Percentiles rank a stretch among this genome's conserved stretches.
phyloP scores from a whole-genome alignment of 2,888 invertebrate genomes.

The Drosophila gaucha region DNA sequence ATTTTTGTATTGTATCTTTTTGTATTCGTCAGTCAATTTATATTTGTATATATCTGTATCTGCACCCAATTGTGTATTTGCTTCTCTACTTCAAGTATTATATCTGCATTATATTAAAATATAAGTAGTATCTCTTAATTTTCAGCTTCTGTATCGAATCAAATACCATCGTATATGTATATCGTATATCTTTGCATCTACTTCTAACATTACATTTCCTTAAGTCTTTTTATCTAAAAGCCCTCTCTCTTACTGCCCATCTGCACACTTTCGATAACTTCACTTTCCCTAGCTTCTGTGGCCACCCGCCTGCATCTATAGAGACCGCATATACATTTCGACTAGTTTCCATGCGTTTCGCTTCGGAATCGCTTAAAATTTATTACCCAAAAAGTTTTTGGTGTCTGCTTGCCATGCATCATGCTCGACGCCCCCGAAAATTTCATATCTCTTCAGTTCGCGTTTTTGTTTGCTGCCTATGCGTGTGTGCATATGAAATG shows the following conservation, averaged over 20 bases:
- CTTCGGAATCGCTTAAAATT: slow-evolving; percentile 73
- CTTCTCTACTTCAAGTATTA: too few relatives aligned
- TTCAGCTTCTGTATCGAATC: too few relatives aligned
- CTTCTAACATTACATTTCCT: background rate
- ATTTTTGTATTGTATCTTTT: too few relatives aligned
- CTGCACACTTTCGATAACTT: background rate
- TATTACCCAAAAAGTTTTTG: slow-evolving; percentile 72
- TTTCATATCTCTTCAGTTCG: slow-evolving; percentile 52
- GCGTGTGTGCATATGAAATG: slow-evolving; percentile 76
- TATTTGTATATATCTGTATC: too few relatives aligned
- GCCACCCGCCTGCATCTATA: slow-evolving; percentile 24
- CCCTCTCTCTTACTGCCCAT: background rate
- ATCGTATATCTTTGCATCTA: background rate
- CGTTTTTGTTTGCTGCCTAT: slow-evolving; percentile 41
- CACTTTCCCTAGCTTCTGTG: background rate
- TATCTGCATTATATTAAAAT: too few relatives aligned
- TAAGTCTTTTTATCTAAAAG: too few relatives aligned
- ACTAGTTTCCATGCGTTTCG: slow-evolving; percentile 46
- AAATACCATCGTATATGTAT: too few relatives aligned
- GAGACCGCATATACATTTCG: background rate
- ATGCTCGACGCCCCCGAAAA: slow-evolving; percentile 39
- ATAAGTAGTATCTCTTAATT: too few relatives aligned
- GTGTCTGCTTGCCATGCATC: slow-evolving; percentile 70
- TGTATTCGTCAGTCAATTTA: too few relatives aligned
- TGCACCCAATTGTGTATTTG: too few relatives aligned